Base-by-base conservation (phyloP, 1,140 invertebrate genomes). In the Drusus annulatus region DNA sequence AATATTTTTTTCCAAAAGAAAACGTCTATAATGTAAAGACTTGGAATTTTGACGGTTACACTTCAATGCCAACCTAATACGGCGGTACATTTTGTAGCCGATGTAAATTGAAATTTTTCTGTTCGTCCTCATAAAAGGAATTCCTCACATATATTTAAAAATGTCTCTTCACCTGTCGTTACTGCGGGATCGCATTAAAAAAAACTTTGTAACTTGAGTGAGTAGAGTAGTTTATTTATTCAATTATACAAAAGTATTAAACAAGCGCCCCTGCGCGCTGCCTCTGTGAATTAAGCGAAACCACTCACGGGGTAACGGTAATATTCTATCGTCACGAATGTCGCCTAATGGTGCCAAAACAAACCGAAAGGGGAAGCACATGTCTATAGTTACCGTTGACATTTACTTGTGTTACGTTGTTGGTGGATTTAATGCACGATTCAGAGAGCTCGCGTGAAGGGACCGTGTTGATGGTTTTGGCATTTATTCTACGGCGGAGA, bases 321-420 rank as follows among this genome's bases (percentile, higher is more conserved):
- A 77, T 77, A 16, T 52, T 77, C 76, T n/a, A n/a, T 68, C 76
- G 76, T 65, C 76, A 77, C 76, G 76, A 77, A 77, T 77, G 76
- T 77, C 76, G 76, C 76, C 31, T 77, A 68, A 77, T 77, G 76
- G 76, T 68, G 76, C 76, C 76, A 68, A 77, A 77, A 77, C 76
- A 77, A 77, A 77, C 76, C 76, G 16, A 31, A 45, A 52, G 68
- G 68, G 50, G 36, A 71, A 65, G 62, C 62, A 65, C 62, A 65
- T 65, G 62, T 71, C 36, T 71, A 52, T 71, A 52, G 36, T 52
- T 71, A 52, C 36, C 36, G 68, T 31, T 71, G 68, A 51, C 50
- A 58, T 79, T 63, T 68, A 69, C 31, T 78, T 76, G 28, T 76
- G 68, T 71, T 51, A n/a, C 68, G 16, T 25, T 28, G 62, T 31